Percentiles rank a stretch among this genome's conserved stretches.
Evolutionary conservation across 2,888 invertebrate species (phyloP).

Genomic region (Apantesis nais): DNA sequence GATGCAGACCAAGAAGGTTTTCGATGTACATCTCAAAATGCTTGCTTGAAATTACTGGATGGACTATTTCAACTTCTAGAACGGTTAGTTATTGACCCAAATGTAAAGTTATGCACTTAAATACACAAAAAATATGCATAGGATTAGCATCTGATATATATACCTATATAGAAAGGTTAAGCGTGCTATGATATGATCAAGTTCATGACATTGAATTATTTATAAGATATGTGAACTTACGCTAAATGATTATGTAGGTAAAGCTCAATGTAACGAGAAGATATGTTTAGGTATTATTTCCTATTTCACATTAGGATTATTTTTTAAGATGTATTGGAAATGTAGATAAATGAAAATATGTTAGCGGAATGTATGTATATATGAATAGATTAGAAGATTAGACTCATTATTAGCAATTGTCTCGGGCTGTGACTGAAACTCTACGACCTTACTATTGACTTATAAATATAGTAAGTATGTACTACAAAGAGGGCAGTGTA

Average conservation of each 20-base stretch:
- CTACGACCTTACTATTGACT: neutral
- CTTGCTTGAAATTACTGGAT: neutral
- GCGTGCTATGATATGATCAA: conserved; percentile 25
- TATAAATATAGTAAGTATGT: neutral
- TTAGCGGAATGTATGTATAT: neutral
- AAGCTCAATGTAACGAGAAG: conserved; percentile 34
- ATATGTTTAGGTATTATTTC: conserved; percentile 26
- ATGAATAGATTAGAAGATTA: neutral
- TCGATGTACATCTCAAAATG: no score
- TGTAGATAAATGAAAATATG: neutral
- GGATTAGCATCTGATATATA: neutral
- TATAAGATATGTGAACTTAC: conserved; percentile 36
- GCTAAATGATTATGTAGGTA: conserved; percentile 33
- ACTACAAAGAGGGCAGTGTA: neutral
- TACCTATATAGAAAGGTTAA: neutral
- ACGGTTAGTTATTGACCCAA: neutral
- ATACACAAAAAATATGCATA: neutral
- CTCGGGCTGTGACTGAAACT: neutral
- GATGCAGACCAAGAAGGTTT: no score
- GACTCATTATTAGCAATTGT: neutral
- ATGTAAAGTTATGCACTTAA: neutral
- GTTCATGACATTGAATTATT: conserved; percentile 19
- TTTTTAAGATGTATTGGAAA: neutral
- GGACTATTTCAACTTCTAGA: neutral
- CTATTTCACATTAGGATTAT: neutral